These are phyloP conservation scores for Cyprinodon tularosa DNA, from an alignment of 2,113 vertebrate genomes.

Conservation along the genomic window DNA sequence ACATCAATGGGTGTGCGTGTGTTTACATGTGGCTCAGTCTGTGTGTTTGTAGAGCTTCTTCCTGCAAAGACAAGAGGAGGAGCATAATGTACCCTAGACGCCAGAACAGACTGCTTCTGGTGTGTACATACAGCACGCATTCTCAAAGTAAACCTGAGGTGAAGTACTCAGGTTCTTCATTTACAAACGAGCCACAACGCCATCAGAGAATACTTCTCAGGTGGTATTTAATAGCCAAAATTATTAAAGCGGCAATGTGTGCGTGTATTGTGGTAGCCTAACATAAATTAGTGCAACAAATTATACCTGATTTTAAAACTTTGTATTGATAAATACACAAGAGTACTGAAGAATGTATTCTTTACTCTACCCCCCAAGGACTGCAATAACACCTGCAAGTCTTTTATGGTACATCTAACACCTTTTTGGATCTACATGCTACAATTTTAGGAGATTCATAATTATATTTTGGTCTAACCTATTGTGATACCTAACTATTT, in stretches of 20 bases:
- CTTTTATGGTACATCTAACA: too few relatives aligned
- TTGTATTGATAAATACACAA: background rate
- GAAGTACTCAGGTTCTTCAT: background rate
- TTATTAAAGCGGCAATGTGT: too few relatives aligned
- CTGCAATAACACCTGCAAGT: too few relatives aligned
- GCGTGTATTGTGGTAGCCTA: too few relatives aligned
- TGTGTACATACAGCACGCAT: slow-evolving; percentile 39
- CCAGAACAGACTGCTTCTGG: slow-evolving; percentile 53
- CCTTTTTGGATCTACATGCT: too few relatives aligned
- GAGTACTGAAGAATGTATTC: too few relatives aligned
- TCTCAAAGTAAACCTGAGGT: slow-evolving; percentile 10
- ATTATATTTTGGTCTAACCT: too few relatives aligned
- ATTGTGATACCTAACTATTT: too few relatives aligned
- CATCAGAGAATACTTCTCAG: background rate
- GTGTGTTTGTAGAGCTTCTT: slow-evolving; percentile 64
- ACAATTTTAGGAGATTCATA: too few relatives aligned
- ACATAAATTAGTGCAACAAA: too few relatives aligned
- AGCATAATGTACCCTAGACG: slow-evolving; percentile 47
- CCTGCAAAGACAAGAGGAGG: slow-evolving; percentile 57
- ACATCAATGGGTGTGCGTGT: slow-evolving; percentile 21
- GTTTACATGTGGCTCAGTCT: slow-evolving; percentile 62
- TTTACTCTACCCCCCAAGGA: too few relatives aligned
- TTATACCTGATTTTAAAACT: background rate
- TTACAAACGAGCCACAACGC: background rate
- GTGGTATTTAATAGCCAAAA: background rate